These are phyloP conservation scores for Oscheius sp. DNA, from an alignment of 1,140 invertebrate species.

Conservation along the genomic window DNA sequence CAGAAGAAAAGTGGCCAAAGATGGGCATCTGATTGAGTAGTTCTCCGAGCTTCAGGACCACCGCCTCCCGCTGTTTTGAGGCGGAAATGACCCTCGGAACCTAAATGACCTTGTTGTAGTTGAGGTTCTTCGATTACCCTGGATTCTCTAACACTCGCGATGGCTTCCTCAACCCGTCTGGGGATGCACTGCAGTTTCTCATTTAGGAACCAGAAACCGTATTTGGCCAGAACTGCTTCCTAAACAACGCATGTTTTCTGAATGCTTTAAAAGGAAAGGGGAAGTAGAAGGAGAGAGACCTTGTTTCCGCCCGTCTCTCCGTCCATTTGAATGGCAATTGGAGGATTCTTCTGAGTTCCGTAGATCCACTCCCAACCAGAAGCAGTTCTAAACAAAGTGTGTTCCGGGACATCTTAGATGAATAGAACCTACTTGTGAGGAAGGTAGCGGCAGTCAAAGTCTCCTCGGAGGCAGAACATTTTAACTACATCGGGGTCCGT, in stretches of 20 bases:
- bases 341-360: conserved; percentile 38
- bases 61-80: conserved; percentile 42
- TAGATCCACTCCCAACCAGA: conserved; percentile 50
- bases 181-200: conserved; percentile 33
- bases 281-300: conserved; percentile 4
- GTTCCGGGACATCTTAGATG: neutral
- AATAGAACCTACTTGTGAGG: conserved; percentile 29
- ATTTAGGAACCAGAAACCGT: conserved; percentile 43
- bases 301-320: conserved; percentile 45
- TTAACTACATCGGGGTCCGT: conserved; percentile 47
- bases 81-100: conserved; percentile 39
- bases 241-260: conserved; percentile 14
- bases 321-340: conserved; percentile 44
- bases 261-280: conserved; percentile 21
- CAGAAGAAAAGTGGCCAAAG: conserved; percentile 38
- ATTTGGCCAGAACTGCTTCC: conserved; percentile 27
- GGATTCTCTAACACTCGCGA: neutral
- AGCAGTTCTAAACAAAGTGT: conserved; percentile 29
- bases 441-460: conserved; percentile 36
- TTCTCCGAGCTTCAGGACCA: conserved; percentile 36
- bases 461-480: conserved; percentile 39
- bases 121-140: neutral
- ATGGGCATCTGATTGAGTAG: conserved; percentile 38
- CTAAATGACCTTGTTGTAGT: conserved; percentile 1
- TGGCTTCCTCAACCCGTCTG: conserved; percentile 9